A percentile compares a stretch with the other conserved stretches of the same genome.
Evolutionary conservation across 2,888 invertebrate species (phyloP).

Genomic region (Hetaerina titia): DNA sequence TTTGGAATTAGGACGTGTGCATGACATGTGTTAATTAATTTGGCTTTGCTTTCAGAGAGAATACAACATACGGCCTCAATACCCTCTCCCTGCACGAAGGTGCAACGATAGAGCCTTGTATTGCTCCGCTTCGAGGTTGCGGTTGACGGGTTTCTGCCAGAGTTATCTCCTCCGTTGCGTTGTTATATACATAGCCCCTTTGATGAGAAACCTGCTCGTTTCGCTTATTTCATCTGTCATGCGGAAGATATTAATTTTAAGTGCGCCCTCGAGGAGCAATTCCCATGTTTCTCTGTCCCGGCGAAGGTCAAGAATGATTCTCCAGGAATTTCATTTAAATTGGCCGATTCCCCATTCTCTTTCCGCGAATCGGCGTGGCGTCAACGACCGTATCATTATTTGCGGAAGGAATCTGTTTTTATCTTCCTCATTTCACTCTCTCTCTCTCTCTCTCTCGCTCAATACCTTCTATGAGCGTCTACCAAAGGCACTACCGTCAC

Average conservation of each 20-base stretch:
- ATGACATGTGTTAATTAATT: background rate
- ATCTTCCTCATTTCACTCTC: background rate
- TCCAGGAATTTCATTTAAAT: background rate
- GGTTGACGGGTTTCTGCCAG: background rate
- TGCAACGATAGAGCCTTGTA: background rate
- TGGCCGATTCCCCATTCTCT: background rate
- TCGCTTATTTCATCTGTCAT: slow-evolving; percentile 1
- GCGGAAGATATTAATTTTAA: background rate
- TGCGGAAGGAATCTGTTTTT: background rate
- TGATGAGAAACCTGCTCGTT: background rate
- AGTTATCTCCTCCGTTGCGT: background rate
- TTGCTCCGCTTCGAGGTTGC: background rate
- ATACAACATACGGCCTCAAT: background rate
- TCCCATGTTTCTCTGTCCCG: background rate
- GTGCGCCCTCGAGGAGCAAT: background rate
- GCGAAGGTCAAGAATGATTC: background rate
- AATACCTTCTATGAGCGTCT: background rate
- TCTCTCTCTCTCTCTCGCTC: background rate
- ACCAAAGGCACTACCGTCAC: background rate
- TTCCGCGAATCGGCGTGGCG: background rate
- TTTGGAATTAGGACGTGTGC: background rate
- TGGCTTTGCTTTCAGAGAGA: background rate
- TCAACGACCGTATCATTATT: background rate
- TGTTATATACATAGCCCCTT: background rate
- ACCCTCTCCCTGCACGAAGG: background rate